phyloP scores from a whole-genome alignment of 1,140 invertebrate genomes.

The Centruroides sculpturatus region DNA sequence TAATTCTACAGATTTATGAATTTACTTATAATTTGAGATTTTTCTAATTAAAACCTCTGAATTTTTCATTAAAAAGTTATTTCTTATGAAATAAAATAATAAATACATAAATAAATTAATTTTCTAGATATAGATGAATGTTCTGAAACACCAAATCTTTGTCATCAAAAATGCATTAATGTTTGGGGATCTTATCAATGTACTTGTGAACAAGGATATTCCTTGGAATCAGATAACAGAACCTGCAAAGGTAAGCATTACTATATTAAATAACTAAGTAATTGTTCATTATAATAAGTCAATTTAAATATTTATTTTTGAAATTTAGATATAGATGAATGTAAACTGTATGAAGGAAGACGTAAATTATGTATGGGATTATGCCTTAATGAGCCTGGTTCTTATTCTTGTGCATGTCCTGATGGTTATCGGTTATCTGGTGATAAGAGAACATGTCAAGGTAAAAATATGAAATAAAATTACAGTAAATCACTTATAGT shows the following conservation, averaged over 20 bases:
- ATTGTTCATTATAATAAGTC: no score
- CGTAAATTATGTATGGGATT: slow-evolving; percentile 56
- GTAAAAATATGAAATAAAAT: slow-evolving; percentile 28
- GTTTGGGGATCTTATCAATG: slow-evolving; percentile 68
- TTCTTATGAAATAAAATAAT: no score
- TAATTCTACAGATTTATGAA: no score
- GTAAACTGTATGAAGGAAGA: slow-evolving; percentile 46
- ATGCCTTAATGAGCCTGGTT: slow-evolving; percentile 77
- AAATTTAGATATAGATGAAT: slow-evolving; percentile 73
- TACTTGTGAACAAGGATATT: slow-evolving; percentile 54
- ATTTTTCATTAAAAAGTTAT: no score
- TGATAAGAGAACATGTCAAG: slow-evolving; percentile 56
- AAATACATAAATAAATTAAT: no score
- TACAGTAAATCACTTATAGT: no score
- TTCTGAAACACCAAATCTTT: slow-evolving; percentile 40
- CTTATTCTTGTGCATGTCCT: slow-evolving; percentile 73
- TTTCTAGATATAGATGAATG: slow-evolving; percentile 43
- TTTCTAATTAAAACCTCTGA: no score
- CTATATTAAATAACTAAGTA: no score
- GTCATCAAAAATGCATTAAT: slow-evolving; percentile 72
- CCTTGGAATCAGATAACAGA: slow-evolving; percentile 52
- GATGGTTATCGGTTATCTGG: slow-evolving; percentile 55
- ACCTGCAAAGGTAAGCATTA: slow-evolving; percentile 28
- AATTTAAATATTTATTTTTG: no score
- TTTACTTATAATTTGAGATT: no score